A percentile compares a stretch with the other conserved stretches of the same genome.
Evolutionary conservation across 2,888 invertebrate genomes (phyloP).

Genomic region (Nasonia oneida): DNA sequence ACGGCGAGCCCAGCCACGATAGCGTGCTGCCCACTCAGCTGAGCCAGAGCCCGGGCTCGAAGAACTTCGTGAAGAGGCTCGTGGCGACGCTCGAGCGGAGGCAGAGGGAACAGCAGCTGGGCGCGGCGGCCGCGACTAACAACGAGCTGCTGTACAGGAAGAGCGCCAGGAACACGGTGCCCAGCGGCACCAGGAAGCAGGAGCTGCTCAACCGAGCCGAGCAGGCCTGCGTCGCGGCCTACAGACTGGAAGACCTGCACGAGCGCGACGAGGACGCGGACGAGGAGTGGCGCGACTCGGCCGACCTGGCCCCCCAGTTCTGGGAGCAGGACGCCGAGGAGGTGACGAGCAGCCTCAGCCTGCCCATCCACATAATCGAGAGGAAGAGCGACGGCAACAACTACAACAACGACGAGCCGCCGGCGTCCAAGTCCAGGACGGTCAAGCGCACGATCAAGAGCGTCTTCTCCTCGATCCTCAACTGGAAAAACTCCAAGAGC

Average conservation of each 20-base stretch:
- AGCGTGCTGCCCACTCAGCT: not conserved
- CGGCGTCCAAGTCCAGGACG: not conserved
- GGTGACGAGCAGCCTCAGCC: no score
- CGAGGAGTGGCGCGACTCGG: conserved; percentile 8
- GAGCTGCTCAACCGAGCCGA: not conserved
- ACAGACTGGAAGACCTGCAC: not conserved
- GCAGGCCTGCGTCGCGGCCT: no score
- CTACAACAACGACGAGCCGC: not conserved
- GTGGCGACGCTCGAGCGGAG: conserved; percentile 64
- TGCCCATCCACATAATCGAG: not conserved
- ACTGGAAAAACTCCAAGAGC: conserved; percentile 49
- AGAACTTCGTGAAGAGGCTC: conserved; percentile 64
- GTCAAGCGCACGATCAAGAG: conserved; percentile 60
- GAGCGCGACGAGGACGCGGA: conserved; percentile 4
- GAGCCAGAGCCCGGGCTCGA: conserved; percentile 55
- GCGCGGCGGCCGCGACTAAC: no score
- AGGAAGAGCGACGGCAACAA: not conserved
- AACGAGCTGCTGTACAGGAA: not conserved
- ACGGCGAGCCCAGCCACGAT: not conserved
- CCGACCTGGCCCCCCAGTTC: not conserved
- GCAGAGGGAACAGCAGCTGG: conserved; percentile 39
- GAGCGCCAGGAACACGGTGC: not conserved
- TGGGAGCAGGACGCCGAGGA: not conserved
- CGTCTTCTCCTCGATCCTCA: conserved; percentile 61
- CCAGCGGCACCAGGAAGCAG: not conserved